A percentile compares a stretch with the other conserved stretches of the same genome.
Evolutionary conservation across 2,113 vertebrate species (phyloP).

Genomic region (Pterocles gutturalis): DNA sequence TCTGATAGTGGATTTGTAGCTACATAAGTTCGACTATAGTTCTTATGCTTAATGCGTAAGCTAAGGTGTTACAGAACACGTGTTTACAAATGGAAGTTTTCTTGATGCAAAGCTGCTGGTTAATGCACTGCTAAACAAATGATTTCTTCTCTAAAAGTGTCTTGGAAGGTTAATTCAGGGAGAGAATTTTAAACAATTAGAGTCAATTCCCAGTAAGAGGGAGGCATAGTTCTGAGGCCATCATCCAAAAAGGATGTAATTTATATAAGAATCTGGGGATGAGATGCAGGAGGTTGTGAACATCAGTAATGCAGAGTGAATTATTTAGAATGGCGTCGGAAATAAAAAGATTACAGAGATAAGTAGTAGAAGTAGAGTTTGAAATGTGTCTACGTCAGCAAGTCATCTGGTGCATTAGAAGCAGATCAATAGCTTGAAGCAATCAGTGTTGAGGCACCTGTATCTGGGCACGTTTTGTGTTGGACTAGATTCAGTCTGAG

Average conservation of each 20-base stretch:
- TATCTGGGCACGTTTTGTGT: background rate
- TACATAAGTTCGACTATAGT: background rate
- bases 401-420: constrained; percentile 12
- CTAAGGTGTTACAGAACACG: background rate
- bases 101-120: background rate
- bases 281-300: background rate
- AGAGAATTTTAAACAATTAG: background rate
- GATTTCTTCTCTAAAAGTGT: background rate
- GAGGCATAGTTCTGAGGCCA: background rate
- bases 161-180: background rate
- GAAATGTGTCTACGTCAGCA: background rate
- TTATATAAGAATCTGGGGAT: background rate
- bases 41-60: background rate
- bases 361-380: background rate
- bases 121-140: background rate
- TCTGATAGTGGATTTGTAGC: background rate
- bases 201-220: background rate
- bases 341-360: background rate
- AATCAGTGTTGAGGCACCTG: background rate
- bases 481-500: background rate
- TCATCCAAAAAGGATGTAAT: background rate
- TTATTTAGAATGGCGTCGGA: background rate
- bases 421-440: background rate
- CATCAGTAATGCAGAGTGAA: background rate
- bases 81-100: background rate